Evolutionary conservation across 1,140 invertebrate species (phyloP).

Genomic region (Achroia grisella): DNA sequence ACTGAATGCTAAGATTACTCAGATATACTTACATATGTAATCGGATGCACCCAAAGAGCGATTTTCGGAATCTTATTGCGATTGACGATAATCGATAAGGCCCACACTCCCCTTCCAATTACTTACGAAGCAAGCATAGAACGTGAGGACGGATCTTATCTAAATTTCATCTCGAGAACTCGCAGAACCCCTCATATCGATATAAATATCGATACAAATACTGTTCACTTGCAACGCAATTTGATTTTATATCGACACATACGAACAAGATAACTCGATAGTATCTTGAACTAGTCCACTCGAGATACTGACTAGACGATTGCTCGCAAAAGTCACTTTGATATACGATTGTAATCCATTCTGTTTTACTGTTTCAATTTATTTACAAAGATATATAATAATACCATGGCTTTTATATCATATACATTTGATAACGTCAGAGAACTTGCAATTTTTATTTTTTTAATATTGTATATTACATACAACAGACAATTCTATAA

Average conservation of each 20-base stretch:
- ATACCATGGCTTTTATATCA: no score
- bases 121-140: conserved; percentile 31
- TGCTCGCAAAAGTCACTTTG: conserved; percentile 13
- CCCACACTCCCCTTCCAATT: conserved; percentile 49
- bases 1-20: neutral
- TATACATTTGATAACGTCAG: no score
- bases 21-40: conserved; percentile 1
- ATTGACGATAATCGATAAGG: conserved; percentile 49
- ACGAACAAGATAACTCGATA: conserved; percentile 23
- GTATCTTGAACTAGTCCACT: conserved; percentile 5
- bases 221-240: conserved; percentile 25
- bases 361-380: neutral
- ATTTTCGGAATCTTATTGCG: conserved; percentile 62
- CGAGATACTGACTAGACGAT: conserved; percentile 6
- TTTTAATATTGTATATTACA: no score
- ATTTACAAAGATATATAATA: no score
- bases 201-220: conserved; percentile 13
- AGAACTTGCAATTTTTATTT: no score
- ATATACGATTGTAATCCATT: conserved; percentile 15
- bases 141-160: conserved; percentile 34
- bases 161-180: conserved; percentile 59
- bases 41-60: conserved; percentile 20
- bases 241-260: conserved; percentile 41
- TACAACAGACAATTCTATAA: no score
- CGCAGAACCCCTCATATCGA: conserved; percentile 22